Percentiles rank a stretch among this genome's conserved stretches.
These are phyloP conservation scores for Lathamus discolor DNA, from an alignment of 2,113 vertebrate species.

Conservation along the genomic window DNA sequence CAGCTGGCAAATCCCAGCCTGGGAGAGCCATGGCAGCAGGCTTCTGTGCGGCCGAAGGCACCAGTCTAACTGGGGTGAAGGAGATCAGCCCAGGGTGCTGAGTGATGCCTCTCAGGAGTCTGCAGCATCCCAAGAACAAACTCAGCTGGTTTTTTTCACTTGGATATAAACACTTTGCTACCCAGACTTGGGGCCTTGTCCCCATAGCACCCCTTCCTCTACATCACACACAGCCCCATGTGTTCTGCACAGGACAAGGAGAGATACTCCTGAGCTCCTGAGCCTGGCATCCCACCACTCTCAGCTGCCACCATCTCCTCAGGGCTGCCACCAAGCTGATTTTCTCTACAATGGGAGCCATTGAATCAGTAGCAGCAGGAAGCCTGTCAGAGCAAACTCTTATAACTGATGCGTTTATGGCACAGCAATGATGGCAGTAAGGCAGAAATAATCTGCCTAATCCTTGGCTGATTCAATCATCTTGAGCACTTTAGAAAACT, in stretches of 20 bases:
- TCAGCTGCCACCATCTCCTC: background rate
- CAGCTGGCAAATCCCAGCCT: background rate
- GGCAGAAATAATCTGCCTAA: slow-evolving; percentile 32
- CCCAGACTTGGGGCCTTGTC: background rate
- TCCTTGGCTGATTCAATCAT: slow-evolving; percentile 12
- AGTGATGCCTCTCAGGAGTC: background rate
- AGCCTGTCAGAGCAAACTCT: background rate
- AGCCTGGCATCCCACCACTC: background rate
- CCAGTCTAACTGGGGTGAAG: background rate
- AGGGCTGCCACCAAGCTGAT: background rate
- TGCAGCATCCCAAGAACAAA: background rate
- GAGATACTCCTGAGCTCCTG: background rate
- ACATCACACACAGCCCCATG: background rate
- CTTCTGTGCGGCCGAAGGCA: background rate
- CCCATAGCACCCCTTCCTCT: background rate
- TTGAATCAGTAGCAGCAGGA: background rate
- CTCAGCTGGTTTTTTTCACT: background rate
- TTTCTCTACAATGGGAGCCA: slow-evolving; percentile 14
- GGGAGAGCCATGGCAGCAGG: background rate
- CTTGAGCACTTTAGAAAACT: background rate
- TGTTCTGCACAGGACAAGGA: background rate
- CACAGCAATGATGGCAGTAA: background rate
- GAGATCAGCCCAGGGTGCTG: background rate
- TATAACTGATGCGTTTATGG: background rate
- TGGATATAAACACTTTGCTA: background rate